phyloP scores from a whole-genome alignment of 2,113 vertebrate genomes.

The Accipiter virgatus region DNA sequence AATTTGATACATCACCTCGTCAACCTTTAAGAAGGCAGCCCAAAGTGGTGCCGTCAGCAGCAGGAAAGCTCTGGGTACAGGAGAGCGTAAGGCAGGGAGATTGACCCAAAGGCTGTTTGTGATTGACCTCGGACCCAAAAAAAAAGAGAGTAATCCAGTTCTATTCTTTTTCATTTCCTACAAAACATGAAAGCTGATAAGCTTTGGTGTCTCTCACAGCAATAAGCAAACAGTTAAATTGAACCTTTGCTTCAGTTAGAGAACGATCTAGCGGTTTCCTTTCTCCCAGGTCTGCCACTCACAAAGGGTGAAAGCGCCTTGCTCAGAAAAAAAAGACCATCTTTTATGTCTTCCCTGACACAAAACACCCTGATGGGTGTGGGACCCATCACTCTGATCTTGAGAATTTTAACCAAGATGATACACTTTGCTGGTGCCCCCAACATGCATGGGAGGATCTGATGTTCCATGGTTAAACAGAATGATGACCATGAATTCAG shows the following conservation, averaged over 20 bases:
- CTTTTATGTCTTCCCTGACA: background rate
- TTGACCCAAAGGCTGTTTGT: slow-evolving; percentile 33
- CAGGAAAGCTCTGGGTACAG: background rate
- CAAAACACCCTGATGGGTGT: background rate
- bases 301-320: background rate
- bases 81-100: background rate
- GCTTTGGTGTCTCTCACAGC: slow-evolving; percentile 8
- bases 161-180: slow-evolving; percentile 66
- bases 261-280: slow-evolving; percentile 8
- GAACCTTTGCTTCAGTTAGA: slow-evolving; percentile 38
- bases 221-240: slow-evolving; percentile 43
- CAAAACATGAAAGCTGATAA: slow-evolving; percentile 57
- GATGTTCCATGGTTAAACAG: background rate
- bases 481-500: background rate
- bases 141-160: slow-evolving; percentile 54
- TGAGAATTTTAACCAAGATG: background rate
- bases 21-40: background rate
- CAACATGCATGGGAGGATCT: background rate
- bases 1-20: background rate
- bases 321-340: background rate
- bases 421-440: background rate
- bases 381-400: background rate
- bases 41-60: rapidly evolving
- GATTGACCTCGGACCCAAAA: slow-evolving; percentile 39
- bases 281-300: background rate